These are phyloP conservation scores for Lampris incognitus DNA, from an alignment of 2,113 vertebrate species.

Conservation along the genomic window DNA sequence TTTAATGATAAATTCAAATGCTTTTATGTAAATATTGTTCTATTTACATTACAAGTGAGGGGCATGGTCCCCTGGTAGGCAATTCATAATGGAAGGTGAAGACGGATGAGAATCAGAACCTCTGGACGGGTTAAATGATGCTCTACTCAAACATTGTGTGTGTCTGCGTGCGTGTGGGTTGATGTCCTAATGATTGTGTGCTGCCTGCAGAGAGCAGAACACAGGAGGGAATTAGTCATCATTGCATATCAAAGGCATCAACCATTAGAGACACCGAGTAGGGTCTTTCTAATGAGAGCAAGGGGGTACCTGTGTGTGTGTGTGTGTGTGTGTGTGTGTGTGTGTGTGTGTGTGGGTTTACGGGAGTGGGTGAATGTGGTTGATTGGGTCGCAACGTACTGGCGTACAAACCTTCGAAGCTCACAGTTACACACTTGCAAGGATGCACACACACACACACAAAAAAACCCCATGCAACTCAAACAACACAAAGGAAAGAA, in stretches of 20 bases:
- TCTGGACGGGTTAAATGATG: constrained; percentile 77
- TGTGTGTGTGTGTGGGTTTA: constrained; percentile 19
- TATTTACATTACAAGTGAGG: constrained; percentile 80
- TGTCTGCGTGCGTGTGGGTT: constrained; percentile 55
- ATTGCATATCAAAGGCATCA: constrained; percentile 84
- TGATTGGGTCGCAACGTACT: constrained; percentile 49
- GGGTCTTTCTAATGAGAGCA: constrained; percentile 76
- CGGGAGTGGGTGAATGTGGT: constrained; percentile 13
- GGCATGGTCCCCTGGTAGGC: constrained; percentile 68
- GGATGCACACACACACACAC: neutral
- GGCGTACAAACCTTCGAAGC: constrained; percentile 21
- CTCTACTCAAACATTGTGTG: constrained; percentile 47
- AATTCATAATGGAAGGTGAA: constrained; percentile 69
- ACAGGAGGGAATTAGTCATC: constrained; percentile 81
- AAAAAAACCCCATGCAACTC: neutral
- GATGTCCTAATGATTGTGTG: constrained; percentile 64
- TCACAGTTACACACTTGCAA: constrained; percentile 34
- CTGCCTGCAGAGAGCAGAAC: constrained; percentile 74
- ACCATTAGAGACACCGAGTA: constrained; percentile 70
- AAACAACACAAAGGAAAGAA: neutral
- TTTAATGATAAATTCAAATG: constrained; percentile 79
- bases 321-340: neutral
- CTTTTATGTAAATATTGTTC: constrained; percentile 82
- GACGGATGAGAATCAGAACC: constrained; percentile 71
- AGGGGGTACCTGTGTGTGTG: constrained; percentile 58